phyloP scores from a whole-genome alignment of 2,113 vertebrate genomes.

The Acrocephalus kingi region DNA sequence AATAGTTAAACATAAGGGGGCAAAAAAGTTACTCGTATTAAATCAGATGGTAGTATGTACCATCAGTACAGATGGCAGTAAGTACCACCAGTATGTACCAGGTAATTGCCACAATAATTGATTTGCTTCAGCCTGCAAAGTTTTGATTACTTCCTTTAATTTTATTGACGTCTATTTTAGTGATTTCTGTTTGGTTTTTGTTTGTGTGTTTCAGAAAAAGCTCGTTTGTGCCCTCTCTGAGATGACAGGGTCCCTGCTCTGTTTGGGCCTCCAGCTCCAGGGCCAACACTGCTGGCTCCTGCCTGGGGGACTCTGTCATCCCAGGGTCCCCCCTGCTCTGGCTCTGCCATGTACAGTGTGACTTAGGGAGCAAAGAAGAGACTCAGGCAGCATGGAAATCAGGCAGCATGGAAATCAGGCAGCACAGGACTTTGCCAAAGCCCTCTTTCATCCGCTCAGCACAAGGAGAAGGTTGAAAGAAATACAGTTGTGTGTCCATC shows the following conservation, averaged over 20 bases:
- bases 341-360: not conserved
- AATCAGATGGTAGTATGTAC: not conserved
- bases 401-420: not conserved
- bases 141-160: not conserved
- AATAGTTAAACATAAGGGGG: not conserved
- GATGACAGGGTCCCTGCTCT: not conserved
- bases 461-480: not conserved
- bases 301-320: not conserved
- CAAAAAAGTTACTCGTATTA: not conserved
- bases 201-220: not conserved
- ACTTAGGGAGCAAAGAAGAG: not conserved
- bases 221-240: not conserved
- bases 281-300: not conserved
- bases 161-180: not conserved
- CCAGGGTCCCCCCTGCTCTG: not conserved
- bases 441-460: not conserved
- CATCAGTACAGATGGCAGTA: not conserved
- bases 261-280: not conserved
- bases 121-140: not conserved
- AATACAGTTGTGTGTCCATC: not conserved
- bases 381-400: not conserved
- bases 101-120: not conserved
- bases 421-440: not conserved
- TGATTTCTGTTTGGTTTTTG: not conserved
- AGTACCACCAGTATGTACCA: not conserved